Percentiles rank a stretch among this genome's conserved stretches.
These are phyloP conservation scores for Hapalemur alaotrensis DNA, from an alignment of 2,797 vertebrate species.

Conservation along the genomic window DNA sequence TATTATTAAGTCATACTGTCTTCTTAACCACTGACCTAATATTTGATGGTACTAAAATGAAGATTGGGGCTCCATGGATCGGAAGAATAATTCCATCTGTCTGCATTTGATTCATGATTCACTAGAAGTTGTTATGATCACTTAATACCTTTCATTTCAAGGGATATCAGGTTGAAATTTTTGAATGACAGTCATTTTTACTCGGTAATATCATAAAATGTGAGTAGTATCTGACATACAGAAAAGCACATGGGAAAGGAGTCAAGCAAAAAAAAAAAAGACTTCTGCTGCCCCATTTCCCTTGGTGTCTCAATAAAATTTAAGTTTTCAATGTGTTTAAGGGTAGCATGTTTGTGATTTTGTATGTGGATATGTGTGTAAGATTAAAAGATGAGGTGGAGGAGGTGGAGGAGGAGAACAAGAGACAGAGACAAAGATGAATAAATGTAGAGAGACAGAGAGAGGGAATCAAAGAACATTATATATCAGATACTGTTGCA, in stretches of 20 bases:
- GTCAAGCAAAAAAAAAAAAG: neutral
- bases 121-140: constrained; percentile 5
- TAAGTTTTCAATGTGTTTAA: neutral
- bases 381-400: neutral
- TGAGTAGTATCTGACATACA: neutral
- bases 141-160: constrained; percentile 23
- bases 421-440: neutral
- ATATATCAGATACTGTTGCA: neutral
- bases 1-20: constrained; percentile 29
- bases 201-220: constrained; percentile 14
- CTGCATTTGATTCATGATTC: constrained; percentile 27
- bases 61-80: neutral
- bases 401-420: neutral
- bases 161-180: constrained; percentile 6
- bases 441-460: neutral
- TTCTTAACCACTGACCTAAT: constrained; percentile 50
- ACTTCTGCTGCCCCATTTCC: neutral
- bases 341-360: neutral
- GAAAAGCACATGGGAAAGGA: neutral
- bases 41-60: constrained; percentile 36
- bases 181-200: neutral
- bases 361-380: neutral
- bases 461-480: neutral
- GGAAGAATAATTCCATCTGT: constrained; percentile 25
- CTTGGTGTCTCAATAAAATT: neutral